These are phyloP conservation scores for Drosophila paucipuncta DNA, from an alignment of 2,888 invertebrate species.

Conservation along the genomic window DNA sequence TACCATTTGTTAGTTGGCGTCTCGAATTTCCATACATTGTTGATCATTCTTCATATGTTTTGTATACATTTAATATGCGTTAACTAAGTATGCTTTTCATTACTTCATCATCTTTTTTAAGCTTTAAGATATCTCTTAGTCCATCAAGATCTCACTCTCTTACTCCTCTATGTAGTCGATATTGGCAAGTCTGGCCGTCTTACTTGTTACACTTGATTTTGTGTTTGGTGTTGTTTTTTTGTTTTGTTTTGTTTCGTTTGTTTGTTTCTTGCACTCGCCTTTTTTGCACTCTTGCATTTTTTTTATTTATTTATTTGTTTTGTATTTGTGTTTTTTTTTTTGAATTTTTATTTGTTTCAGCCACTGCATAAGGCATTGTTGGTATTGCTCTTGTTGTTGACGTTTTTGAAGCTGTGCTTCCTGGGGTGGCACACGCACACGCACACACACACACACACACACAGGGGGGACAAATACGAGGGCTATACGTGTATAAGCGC, in stretches of 20 bases:
- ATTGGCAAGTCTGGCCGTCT: conserved; percentile 15
- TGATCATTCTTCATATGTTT: not conserved
- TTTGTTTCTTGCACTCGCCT: conserved; percentile 64
- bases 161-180: not conserved
- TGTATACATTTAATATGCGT: not conserved
- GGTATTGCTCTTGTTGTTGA: conserved; percentile 23
- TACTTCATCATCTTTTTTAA: not conserved
- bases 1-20: not conserved
- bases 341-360: conserved; percentile 62
- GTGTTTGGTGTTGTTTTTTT: conserved; percentile 19
- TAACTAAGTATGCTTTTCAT: not conserved
- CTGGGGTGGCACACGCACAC: conserved; percentile 11
- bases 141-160: not conserved
- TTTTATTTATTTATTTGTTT: conserved; percentile 17
- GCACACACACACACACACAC: conserved; percentile 2
- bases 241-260: conserved; percentile 43
- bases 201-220: conserved; percentile 47
- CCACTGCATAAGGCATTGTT: conserved; percentile 45
- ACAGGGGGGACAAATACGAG: not conserved
- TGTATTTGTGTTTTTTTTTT: conserved; percentile 3
- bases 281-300: conserved; percentile 59
- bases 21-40: not conserved
- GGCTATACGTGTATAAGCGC: not conserved
- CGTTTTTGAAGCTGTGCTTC: conserved; percentile 15
- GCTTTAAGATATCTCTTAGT: not conserved